Evolutionary conservation across 2,113 vertebrate genomes (phyloP).

Genomic region (Pitta sordida): DNA sequence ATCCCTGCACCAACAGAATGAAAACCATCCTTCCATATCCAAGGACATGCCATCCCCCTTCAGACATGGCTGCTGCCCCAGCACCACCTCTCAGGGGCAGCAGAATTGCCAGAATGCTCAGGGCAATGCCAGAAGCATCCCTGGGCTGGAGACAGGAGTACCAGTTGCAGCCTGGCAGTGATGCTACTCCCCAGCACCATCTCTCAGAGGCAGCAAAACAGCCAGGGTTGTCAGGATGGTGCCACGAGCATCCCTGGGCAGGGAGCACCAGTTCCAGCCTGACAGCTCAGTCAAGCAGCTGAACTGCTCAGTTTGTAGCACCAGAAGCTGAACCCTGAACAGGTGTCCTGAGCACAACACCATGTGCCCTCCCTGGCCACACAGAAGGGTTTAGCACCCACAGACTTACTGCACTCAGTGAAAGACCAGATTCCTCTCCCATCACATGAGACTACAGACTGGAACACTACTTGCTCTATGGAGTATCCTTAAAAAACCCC

Average conservation of each 20-base stretch:
- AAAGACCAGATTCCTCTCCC: background rate
- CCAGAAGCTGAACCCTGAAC: background rate
- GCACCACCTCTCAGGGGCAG: background rate
- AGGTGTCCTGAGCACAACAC: background rate
- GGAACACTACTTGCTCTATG: background rate
- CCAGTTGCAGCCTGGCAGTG: background rate
- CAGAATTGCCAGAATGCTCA: background rate
- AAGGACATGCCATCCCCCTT: background rate
- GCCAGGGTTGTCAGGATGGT: background rate
- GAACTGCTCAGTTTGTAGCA: background rate
- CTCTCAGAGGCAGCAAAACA: background rate
- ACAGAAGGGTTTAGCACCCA: background rate
- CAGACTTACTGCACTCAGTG: background rate
- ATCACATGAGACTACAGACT: background rate
- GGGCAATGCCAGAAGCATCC: background rate
- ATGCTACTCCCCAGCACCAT: background rate
- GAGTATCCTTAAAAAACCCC: background rate
- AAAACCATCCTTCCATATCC: background rate
- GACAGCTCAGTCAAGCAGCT: background rate
- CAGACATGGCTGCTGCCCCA: background rate
- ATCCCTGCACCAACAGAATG: background rate
- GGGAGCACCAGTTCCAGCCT: background rate
- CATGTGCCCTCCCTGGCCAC: too few relatives aligned
- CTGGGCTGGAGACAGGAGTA: rapidly evolving
- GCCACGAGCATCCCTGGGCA: background rate